Conservation (phyloP, 2,888 invertebrate species). For the Timema cristinae region DNA sequence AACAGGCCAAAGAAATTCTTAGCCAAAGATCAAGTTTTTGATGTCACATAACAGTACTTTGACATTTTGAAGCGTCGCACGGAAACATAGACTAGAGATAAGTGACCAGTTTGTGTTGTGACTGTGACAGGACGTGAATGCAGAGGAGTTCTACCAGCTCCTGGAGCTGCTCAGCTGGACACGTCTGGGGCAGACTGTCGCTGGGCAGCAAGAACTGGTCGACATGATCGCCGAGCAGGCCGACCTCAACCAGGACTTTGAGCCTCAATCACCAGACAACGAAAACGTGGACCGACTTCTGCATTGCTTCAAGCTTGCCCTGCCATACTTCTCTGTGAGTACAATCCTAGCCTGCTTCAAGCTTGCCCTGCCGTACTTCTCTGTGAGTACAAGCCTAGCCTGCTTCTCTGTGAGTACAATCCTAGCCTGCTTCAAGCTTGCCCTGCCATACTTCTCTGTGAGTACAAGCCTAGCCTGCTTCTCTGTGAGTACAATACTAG, state of each 20-base stretch:
- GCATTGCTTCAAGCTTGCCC: slow-evolving; percentile 79
- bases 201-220: slow-evolving; percentile 82
- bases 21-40: too few relatives aligned
- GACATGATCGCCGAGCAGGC: slow-evolving; percentile 83
- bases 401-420: too few relatives aligned
- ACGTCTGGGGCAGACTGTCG: slow-evolving; percentile 72
- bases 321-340: slow-evolving; percentile 86
- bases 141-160: slow-evolving; percentile 86
- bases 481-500: too few relatives aligned
- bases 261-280: slow-evolving; percentile 50
- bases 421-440: too few relatives aligned
- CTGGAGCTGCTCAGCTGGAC: slow-evolving; percentile 82
- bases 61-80: background rate
- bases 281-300: slow-evolving; percentile 72
- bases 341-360: too few relatives aligned
- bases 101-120: background rate
- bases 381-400: too few relatives aligned
- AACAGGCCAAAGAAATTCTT: too few relatives aligned
- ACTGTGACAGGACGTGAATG: slow-evolving; percentile 69
- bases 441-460: too few relatives aligned
- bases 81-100: too few relatives aligned
- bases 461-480: too few relatives aligned
- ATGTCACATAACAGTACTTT: too few relatives aligned
- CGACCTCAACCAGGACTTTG: slow-evolving; percentile 62
- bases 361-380: too few relatives aligned